Conservation (phyloP, 2,888 invertebrate genomes). For the Lathronympha strigana region DNA sequence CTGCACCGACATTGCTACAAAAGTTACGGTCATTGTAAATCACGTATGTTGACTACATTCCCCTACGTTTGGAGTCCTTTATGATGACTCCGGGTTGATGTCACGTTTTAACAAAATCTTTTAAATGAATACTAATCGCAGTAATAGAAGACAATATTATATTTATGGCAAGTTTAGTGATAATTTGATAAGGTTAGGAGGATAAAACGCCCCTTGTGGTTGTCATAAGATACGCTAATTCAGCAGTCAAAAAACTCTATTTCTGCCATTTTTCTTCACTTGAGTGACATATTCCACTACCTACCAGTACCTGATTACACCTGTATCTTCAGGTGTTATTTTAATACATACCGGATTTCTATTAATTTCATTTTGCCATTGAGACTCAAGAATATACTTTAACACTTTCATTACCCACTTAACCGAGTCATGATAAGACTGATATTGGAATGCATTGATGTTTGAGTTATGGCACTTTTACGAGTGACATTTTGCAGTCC, state of each 20-base stretch:
- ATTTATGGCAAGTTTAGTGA: too few species aligned
- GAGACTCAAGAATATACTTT: not conserved
- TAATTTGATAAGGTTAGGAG: too few species aligned
- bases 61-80: too few species aligned
- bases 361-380: not conserved
- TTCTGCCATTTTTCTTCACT: not conserved
- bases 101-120: not conserved
- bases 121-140: too few species aligned
- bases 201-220: too few species aligned
- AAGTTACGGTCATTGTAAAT: too few species aligned
- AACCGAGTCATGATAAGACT: constrained; percentile 8
- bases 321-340: constrained; percentile 15
- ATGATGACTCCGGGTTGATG: too few species aligned
- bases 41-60: too few species aligned
- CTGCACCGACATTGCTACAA: too few species aligned
- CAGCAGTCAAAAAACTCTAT: too few species aligned
- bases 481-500: constrained; percentile 25
- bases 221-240: not conserved
- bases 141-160: too few species aligned
- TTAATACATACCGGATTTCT: constrained; percentile 6
- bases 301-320: not conserved
- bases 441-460: constrained; percentile 22
- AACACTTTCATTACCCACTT: constrained; percentile 12
- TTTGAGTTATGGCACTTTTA: constrained; percentile 26
- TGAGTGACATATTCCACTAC: not conserved